Evolutionary conservation across 2,113 vertebrate genomes (phyloP), one percentile per base, ranked within the genome.

Genomic region (Nestor notabilis): DNA sequence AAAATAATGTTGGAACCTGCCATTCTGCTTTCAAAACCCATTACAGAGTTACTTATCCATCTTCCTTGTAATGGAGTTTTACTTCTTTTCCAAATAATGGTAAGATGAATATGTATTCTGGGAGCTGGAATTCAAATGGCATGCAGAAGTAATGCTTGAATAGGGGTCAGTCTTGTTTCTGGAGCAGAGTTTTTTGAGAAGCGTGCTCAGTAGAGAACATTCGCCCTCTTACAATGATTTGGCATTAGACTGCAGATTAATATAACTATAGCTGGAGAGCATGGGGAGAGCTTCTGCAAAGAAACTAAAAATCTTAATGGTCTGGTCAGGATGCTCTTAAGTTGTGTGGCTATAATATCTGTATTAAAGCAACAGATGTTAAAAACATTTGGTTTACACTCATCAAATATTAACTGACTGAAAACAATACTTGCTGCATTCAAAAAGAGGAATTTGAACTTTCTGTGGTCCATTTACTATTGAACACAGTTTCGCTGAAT

Each of bases 21-120:
- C 53, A 31, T 90, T 93, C n/a, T 94, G 64, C 90, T 87, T 87
- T 93, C 71, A 86, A 83, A 95, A 66, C 55, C 60, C 65, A 53
- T 95, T 90, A 84, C 71, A 68, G 60, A 90, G 39, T 74, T 80
- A 92, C 77, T 82, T 83, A 75, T 92, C 83, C 23, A 0, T 84
- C 76, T 75, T 90, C 64, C 18, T 46, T 86, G 11, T 81, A 83
- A 72, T 69, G 60, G 55, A 78, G 37, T 92, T 95, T 84, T 84
- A 56, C 56, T 56, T 43, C 21, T 90, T 75, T 93, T 90, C 56
- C 79, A 92, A 92, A 61, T 92, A 92, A 81, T n/a, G 19, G 50
- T 47, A 68, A 78, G 77, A 87, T 53, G 75, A 87, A 83, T 66
- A 27, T 8, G 5, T 75, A 11, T 90, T 88, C 68, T 78, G 76